Evolutionary conservation across 2,113 vertebrate genomes (phyloP), one percentile per base, ranked within the genome.

Genomic region (Callopanchax toddi): DNA sequence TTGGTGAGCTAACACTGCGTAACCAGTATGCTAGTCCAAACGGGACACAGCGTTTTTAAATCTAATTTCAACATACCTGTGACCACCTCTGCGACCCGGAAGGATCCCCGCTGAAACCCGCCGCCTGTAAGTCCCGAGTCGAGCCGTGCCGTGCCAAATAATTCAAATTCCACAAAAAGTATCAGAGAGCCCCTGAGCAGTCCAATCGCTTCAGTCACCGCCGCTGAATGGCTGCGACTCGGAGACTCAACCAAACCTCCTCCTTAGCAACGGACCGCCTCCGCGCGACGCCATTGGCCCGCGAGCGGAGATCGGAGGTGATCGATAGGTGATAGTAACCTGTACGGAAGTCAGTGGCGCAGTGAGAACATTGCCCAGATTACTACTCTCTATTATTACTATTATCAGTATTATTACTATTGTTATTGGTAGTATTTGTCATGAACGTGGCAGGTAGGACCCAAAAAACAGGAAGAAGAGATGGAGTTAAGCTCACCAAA

Each of bases 251-350:
- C 84, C 90, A 82, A 91, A 91, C 90, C 56, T 89, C 89, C 78
- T 83, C 91, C 92, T 80, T 92, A 87, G 91, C 91, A 90, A 93
- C 92, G 90, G 82, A 62, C 90, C 90, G 86, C 91, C 91, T 52
- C 57, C 56, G 37, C 45, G 29, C 25, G 23, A 45, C 48, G 54
- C 20, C 4, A 89, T 87, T 88, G 90, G 91, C 42, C 54, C 37
- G 18, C 6, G 58, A 2, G 17, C 1, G 50, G 46, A 2, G 32
- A 16, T 48, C 11, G 6, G 18, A 62, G 62, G 58, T 76, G 83
- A 87, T 87, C 67, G 83, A 83, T 70, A 23, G 62, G 43, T 13
- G 42, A 48, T 17, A 11, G 51, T 11, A 10, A 39, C 37, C 66
- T 18, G 66, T 57, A 46, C 45, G 39, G 20, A 18, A 34, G 18